Evolutionary conservation across 1,140 invertebrate species (phyloP).

Genomic region (Polypedilum vanderplanki): DNA sequence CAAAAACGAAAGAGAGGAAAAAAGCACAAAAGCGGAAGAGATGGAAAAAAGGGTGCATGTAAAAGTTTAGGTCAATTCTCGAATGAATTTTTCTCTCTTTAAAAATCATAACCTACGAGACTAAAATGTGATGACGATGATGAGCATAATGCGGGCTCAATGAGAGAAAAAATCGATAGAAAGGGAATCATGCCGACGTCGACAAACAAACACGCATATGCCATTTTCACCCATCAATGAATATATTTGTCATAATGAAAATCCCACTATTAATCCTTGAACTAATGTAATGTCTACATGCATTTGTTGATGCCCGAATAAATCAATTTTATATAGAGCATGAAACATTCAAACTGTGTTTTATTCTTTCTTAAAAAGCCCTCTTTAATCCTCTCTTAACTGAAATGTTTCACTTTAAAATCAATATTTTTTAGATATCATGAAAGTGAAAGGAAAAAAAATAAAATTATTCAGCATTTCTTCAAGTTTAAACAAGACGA

Average conservation of each 20-base stretch:
- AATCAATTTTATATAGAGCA: constrained; percentile 12
- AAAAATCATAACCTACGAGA: constrained; percentile 18
- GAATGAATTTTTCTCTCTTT: neutral
- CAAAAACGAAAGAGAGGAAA: too few species aligned
- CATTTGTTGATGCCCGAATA: constrained; percentile 11
- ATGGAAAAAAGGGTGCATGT: too few species aligned
- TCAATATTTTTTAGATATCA: too few species aligned
- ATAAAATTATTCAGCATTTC: too few species aligned
- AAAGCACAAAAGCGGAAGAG: too few species aligned
- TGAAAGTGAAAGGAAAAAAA: too few species aligned
- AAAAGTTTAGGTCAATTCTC: neutral
- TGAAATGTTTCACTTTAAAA: too few species aligned
- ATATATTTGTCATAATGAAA: constrained; percentile 25
- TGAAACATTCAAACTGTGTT: neutral
- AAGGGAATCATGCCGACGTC: neutral
- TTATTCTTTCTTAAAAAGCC: neutral
- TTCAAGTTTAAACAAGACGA: too few species aligned
- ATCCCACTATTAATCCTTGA: constrained; percentile 25
- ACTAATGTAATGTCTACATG: constrained; percentile 25
- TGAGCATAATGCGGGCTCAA: neutral
- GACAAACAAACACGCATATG: neutral
- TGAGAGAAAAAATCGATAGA: constrained; percentile 3
- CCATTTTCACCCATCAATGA: constrained; percentile 20
- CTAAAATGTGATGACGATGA: constrained; percentile 2
- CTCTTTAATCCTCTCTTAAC: too few species aligned